phyloP scores from a whole-genome alignment of 2,113 vertebrate species.

The Actenoides lindsayi region DNA sequence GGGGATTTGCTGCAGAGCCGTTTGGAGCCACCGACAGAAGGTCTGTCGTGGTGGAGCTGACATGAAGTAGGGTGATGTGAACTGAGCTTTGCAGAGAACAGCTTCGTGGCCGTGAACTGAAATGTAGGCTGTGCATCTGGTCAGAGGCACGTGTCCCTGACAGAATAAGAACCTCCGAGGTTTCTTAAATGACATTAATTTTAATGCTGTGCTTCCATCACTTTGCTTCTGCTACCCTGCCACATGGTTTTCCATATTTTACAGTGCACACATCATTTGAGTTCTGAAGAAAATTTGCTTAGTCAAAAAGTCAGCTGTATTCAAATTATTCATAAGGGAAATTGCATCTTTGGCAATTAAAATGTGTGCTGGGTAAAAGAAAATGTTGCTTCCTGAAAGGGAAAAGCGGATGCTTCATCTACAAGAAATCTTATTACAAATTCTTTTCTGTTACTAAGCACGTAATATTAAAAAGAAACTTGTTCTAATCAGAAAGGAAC shows the following conservation, averaged over 20 bases:
- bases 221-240: constrained; percentile 51
- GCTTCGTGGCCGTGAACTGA: background rate
- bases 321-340: constrained; percentile 74
- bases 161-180: background rate
- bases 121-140: constrained; percentile 19
- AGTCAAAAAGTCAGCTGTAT: constrained; percentile 66
- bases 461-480: background rate
- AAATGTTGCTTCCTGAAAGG: constrained; percentile 46
- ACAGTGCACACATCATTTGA: constrained; percentile 64
- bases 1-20: background rate
- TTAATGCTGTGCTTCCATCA: constrained; percentile 52
- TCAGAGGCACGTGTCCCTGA: background rate
- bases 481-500: background rate
- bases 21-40: background rate
- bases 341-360: constrained; percentile 67
- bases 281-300: constrained; percentile 64
- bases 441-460: constrained; percentile 14
- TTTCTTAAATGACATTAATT: constrained; percentile 58
- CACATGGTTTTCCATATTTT: constrained; percentile 64
- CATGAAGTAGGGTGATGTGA: background rate
- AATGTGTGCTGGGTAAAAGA: constrained; percentile 48
- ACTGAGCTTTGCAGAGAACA: background rate
- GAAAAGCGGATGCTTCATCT: constrained; percentile 5
- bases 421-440: background rate
- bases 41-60: background rate